Conservation (phyloP, 2,797 vertebrate species). For the Lutjanus campechanus region DNA sequence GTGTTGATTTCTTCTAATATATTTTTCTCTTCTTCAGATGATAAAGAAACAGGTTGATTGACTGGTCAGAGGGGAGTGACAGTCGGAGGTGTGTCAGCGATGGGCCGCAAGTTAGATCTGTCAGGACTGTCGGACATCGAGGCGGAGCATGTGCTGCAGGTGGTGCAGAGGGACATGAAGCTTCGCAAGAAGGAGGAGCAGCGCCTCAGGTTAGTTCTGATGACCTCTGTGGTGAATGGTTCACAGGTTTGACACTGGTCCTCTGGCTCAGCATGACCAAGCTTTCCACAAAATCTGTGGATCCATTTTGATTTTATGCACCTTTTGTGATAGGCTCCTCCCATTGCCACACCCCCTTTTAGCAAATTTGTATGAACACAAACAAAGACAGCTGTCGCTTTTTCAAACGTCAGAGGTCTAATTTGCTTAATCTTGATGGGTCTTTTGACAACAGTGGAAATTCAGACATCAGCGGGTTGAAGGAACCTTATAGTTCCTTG, state of each 20-base stretch:
- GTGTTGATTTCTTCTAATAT: not conserved
- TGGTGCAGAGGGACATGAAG: slow-evolving; percentile 94
- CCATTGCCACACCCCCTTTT: too few species aligned
- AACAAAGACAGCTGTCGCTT: too few species aligned
- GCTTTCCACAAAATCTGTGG: too few species aligned
- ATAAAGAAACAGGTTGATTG: slow-evolving; percentile 8
- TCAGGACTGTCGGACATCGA: slow-evolving; percentile 92
- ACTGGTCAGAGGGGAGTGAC: slow-evolving; percentile 26
- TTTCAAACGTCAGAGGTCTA: too few species aligned
- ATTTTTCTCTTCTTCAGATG: slow-evolving; percentile 30
- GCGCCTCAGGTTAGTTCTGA: slow-evolving; percentile 89
- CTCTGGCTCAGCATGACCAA: too few species aligned
- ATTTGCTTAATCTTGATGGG: too few species aligned
- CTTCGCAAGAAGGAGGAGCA: slow-evolving; percentile 93
- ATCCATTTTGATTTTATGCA: too few species aligned
- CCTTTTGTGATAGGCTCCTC: too few species aligned
- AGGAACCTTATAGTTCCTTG: too few species aligned
- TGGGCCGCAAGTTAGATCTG: slow-evolving; percentile 94
- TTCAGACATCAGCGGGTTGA: too few species aligned
- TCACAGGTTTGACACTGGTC: not conserved
- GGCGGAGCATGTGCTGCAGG: slow-evolving; percentile 92
- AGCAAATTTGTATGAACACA: too few species aligned
- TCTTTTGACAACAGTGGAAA: too few species aligned
- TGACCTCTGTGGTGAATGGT: not conserved
- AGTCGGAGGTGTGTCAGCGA: slow-evolving; percentile 56